These are phyloP conservation scores for Aelia acuminata DNA, from an alignment of 2,888 invertebrate species.

Conservation along the genomic window DNA sequence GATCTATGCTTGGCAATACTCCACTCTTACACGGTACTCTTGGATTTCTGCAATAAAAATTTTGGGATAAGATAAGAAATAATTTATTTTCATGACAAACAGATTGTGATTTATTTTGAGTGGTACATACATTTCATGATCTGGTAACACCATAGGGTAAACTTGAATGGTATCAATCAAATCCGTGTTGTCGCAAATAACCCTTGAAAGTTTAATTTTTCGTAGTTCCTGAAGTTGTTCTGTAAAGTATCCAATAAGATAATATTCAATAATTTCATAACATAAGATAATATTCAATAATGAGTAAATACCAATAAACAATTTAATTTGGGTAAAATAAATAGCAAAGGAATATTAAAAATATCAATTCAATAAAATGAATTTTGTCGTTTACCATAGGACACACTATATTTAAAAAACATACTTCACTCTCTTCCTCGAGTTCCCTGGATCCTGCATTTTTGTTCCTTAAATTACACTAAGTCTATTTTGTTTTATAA, in stretches of 20 bases:
- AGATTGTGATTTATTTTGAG: neutral
- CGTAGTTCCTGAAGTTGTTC: constrained; percentile 88
- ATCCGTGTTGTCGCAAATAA: constrained; percentile 94
- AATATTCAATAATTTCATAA: neutral
- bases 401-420: too few relatives aligned
- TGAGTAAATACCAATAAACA: too few relatives aligned
- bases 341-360: too few relatives aligned
- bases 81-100: neutral
- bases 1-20: constrained; percentile 87
- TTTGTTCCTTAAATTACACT: too few relatives aligned
- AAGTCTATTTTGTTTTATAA: too few relatives aligned
- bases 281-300: too few relatives aligned
- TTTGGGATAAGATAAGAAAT: neutral
- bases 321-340: too few relatives aligned
- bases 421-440: too few relatives aligned
- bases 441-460: too few relatives aligned
- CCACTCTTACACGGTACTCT: constrained; percentile 92
- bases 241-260: constrained; percentile 67
- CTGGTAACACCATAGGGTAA: constrained; percentile 92
- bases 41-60: constrained; percentile 81
- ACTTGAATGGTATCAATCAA: constrained; percentile 91
- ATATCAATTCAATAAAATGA: too few relatives aligned
- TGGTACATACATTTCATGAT: constrained; percentile 88
- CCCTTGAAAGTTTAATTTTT: constrained; percentile 83
- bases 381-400: too few relatives aligned